A percentile compares a stretch with the other conserved stretches of the same genome.
These are phyloP conservation scores for Zosterops lateralis DNA, from an alignment of 2,113 vertebrate species.

Conservation along the genomic window DNA sequence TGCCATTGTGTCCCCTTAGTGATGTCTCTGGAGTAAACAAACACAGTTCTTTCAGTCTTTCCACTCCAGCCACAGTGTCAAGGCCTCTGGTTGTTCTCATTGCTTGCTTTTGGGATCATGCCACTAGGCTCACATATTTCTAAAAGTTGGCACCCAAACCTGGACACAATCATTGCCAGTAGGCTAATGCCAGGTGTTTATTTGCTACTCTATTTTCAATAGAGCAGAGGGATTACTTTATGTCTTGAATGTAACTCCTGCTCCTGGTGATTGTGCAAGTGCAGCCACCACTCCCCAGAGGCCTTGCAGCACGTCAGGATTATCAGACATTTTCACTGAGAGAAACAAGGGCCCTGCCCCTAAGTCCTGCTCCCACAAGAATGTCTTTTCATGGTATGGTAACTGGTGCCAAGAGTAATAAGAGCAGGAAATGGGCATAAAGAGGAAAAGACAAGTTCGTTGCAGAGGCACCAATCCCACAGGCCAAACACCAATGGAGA, in stretches of 20 bases:
- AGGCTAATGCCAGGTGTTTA: background rate
- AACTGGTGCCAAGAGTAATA: slow-evolving; percentile 17
- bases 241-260: background rate
- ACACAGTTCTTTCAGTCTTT: slow-evolving; percentile 3
- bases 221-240: background rate
- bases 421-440: background rate
- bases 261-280: background rate
- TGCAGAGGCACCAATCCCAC: background rate
- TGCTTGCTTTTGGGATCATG: slow-evolving; percentile 22
- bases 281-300: background rate
- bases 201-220: slow-evolving; percentile 21
- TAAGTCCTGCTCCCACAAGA: background rate
- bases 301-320: background rate
- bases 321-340: background rate
- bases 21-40: slow-evolving; percentile 25
- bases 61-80: background rate
- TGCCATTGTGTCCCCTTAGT: background rate
- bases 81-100: slow-evolving; percentile 10
- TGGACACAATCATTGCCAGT: background rate
- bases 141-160: background rate
- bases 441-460: background rate
- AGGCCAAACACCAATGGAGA: rapidly evolving
- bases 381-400: background rate
- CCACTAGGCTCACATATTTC: background rate
- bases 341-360: background rate